Conservation (phyloP, 1,140 invertebrate genomes). For the Philotrypesis tridentata region DNA sequence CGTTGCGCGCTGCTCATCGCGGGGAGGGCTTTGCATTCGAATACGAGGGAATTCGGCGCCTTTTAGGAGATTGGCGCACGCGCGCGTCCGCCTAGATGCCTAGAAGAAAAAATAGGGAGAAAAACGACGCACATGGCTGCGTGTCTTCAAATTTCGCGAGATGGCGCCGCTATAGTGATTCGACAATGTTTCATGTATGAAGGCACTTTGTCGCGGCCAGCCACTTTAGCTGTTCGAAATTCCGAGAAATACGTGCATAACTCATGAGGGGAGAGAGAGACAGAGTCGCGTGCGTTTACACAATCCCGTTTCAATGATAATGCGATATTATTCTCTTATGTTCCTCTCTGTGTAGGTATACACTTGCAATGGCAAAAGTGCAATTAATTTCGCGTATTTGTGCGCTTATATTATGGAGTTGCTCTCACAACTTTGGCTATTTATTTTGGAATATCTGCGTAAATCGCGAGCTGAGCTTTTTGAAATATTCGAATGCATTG, state of each 20-base stretch:
- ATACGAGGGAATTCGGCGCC: constrained; percentile 31
- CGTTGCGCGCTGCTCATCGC: neutral
- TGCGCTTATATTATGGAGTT: neutral
- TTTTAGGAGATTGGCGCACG: constrained; percentile 38
- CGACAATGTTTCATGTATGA: constrained; percentile 30
- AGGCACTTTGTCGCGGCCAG: constrained; percentile 11
- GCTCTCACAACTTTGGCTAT: neutral
- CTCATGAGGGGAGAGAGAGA: neutral
- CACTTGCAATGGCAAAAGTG: neutral
- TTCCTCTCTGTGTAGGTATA: neutral
- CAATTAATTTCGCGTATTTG: neutral
- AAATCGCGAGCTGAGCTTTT: too few species aligned
- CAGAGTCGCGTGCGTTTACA: neutral
- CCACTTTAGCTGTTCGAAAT: constrained; percentile 14
- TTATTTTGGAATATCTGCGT: too few species aligned
- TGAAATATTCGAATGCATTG: too few species aligned
- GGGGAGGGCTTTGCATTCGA: constrained; percentile 26
- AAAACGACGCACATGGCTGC: too few species aligned
- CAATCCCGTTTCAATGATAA: constrained; percentile 32
- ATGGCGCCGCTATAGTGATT: constrained; percentile 11
- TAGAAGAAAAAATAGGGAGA: neutral
- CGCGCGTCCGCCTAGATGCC: neutral
- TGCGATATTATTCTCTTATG: neutral
- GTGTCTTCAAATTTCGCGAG: constrained; percentile 26
- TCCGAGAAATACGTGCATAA: constrained; percentile 9